Evolutionary conservation across 1,140 invertebrate genomes (phyloP).

Genomic region (Bombus superbus): DNA sequence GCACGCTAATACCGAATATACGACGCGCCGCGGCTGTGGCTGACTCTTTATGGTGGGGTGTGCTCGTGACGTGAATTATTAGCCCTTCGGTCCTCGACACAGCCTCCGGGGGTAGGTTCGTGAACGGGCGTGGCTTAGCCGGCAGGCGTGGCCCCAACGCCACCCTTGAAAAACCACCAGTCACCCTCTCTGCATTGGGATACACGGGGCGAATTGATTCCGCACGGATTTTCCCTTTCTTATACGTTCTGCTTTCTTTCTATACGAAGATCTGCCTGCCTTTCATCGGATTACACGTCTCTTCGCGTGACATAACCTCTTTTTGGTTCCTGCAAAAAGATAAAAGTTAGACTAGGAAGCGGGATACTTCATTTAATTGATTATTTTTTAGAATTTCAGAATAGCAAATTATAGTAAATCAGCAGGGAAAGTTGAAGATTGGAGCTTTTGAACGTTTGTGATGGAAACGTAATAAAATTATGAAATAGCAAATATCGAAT

Average conservation of each 20-base stretch:
- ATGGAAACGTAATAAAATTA: neutral
- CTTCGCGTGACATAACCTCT: neutral
- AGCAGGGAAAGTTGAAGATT: neutral
- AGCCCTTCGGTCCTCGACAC: slow-evolving; percentile 70
- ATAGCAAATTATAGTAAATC: too few relatives aligned
- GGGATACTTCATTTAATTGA: neutral
- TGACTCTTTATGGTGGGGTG: slow-evolving; percentile 80
- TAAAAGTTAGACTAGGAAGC: neutral
- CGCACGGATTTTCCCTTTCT: slow-evolving; percentile 68
- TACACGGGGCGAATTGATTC: slow-evolving; percentile 72
- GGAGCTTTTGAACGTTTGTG: neutral
- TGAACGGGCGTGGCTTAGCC: slow-evolving; percentile 60
- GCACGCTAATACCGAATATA: slow-evolving; percentile 58
- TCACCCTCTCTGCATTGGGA: slow-evolving; percentile 53
- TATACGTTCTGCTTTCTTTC: slow-evolving; percentile 20
- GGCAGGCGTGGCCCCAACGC: slow-evolving; percentile 74
- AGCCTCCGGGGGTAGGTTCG: slow-evolving; percentile 49
- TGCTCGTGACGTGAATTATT: slow-evolving; percentile 82
- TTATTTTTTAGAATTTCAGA: neutral
- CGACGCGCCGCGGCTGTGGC: slow-evolving; percentile 67
- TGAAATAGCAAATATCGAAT: neutral
- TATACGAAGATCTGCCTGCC: neutral
- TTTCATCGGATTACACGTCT: neutral
- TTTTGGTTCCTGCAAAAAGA: too few relatives aligned
- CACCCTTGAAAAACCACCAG: slow-evolving; percentile 55